Percentiles rank a stretch among this genome's conserved stretches.
These are phyloP conservation scores for Oryzias celebensis DNA, from an alignment of 2,113 vertebrate genomes.

Conservation along the genomic window DNA sequence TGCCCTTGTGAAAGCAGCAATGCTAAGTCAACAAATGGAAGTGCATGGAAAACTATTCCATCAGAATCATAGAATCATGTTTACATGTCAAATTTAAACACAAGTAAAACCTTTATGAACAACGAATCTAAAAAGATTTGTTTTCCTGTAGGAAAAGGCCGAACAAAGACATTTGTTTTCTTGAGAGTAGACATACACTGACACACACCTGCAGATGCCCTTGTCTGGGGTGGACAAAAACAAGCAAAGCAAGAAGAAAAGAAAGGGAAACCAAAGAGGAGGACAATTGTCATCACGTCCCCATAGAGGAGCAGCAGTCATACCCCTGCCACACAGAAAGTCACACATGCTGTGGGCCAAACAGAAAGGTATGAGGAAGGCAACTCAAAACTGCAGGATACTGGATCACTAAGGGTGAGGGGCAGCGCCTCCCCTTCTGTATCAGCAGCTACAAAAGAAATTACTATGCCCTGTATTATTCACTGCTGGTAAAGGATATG, in stretches of 20 bases:
- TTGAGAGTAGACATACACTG: neutral
- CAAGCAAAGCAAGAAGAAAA: conserved; percentile 32
- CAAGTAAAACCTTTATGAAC: too few species aligned
- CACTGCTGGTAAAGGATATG: conserved; percentile 63
- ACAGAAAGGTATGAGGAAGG: conserved; percentile 61
- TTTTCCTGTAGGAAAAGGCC: too few species aligned
- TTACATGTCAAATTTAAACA: too few species aligned
- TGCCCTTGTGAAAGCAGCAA: too few species aligned
- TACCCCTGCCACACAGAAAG: conserved; percentile 58
- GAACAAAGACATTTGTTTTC: neutral
- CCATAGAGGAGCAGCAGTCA: conserved; percentile 43
- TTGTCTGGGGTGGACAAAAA: conserved; percentile 12
- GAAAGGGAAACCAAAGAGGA: conserved; percentile 47
- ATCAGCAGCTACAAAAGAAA: conserved; percentile 59
- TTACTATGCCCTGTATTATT: conserved; percentile 63
- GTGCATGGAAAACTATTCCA: too few species aligned
- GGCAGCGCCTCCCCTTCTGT: conserved; percentile 51
- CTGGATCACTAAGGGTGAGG: conserved; percentile 40
- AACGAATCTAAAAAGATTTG: too few species aligned
- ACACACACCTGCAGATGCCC: conserved; percentile 16
- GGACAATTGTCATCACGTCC: conserved; percentile 51
- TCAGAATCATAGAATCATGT: too few species aligned
- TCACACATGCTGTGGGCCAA: conserved; percentile 64
- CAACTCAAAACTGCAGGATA: conserved; percentile 62
- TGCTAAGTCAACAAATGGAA: too few species aligned